These are phyloP conservation scores for Trichosurus vulpecula DNA, from an alignment of 2,797 vertebrate genomes.

Conservation along the genomic window DNA sequence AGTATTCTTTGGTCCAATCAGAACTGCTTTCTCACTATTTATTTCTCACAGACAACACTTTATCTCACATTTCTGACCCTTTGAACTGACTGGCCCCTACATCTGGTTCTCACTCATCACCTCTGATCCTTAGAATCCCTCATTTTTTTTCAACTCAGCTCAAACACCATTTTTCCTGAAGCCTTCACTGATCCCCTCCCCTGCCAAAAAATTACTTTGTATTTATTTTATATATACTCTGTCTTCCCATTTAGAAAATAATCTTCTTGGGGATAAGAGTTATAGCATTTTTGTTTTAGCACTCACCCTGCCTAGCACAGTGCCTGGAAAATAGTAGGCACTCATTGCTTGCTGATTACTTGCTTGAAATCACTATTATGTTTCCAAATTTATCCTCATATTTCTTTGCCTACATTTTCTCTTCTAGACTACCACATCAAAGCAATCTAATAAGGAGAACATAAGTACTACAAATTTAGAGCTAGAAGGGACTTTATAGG, in stretches of 20 bases:
- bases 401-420: not conserved
- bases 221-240: not conserved
- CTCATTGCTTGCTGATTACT: not conserved
- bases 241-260: not conserved
- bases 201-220: not conserved
- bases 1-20: not conserved
- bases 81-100: not conserved
- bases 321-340: not conserved
- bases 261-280: not conserved
- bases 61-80: not conserved
- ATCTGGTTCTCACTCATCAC: not conserved
- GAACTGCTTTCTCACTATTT: not conserved
- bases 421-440: not conserved
- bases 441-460: not conserved
- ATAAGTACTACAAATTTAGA: not conserved
- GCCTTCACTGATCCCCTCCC: not conserved
- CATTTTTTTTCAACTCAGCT: not conserved
- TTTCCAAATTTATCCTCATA: not conserved
- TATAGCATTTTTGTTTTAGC: not conserved
- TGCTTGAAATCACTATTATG: not conserved
- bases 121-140: not conserved
- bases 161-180: not conserved
- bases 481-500: not conserved
- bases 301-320: too few species aligned
- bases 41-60: not conserved